Base-by-base conservation (phyloP, 2,797 vertebrate genomes). In the Pelochelys cantorii region DNA sequence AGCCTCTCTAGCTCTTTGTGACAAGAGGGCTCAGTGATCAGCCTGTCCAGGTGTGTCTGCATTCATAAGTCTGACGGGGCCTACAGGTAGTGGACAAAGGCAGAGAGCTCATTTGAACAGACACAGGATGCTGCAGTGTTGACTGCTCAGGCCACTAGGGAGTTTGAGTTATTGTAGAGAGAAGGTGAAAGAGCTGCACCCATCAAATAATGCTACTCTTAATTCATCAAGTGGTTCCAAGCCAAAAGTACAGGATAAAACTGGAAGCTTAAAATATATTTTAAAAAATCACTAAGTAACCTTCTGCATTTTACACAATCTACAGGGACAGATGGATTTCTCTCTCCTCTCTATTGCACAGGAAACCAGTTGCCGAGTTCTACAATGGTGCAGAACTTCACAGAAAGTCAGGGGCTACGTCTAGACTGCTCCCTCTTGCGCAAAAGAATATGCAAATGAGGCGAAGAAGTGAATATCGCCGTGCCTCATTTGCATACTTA, bases 281-380 rank as follows among this genome's bases (percentile, higher is more conserved):
- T 85, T 9, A 17, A 17, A 11, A 71, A 37, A 71, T 71, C 10
- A 37, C 20, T 71, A 20, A 37, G 7, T 53, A 82, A 57, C 48
- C 20, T 79, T 77, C 81, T 52, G 11, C n/a, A 37, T 83, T 90
- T 81, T 84, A 53, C 79, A 79, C 10, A 37, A 71, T n/a, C 59
- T 0, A 15, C 5, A 52, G 12, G 37, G 25, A 85, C 9, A 34
- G 22, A 8, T 14, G 81, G 52, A 29, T 87, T 48, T 77, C 15
- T 52, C 48, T 52, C 23, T 89, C 27, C 23, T 84, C n/a, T 57
- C 42, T 29, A 27, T 42, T 89, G 31, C 84, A 65, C 4, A 55
- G 23, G 23, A 68, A 71, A 37, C 62, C 53, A 71, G 68, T 65
- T 88, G 22, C 42, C 5, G 0, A 78, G 56, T 53, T 71, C 18